Percentiles rank a stretch among this genome's conserved stretches.
phyloP scores from a whole-genome alignment of 64 coral and sea anemone species.

The Platygyra sinensis region DNA sequence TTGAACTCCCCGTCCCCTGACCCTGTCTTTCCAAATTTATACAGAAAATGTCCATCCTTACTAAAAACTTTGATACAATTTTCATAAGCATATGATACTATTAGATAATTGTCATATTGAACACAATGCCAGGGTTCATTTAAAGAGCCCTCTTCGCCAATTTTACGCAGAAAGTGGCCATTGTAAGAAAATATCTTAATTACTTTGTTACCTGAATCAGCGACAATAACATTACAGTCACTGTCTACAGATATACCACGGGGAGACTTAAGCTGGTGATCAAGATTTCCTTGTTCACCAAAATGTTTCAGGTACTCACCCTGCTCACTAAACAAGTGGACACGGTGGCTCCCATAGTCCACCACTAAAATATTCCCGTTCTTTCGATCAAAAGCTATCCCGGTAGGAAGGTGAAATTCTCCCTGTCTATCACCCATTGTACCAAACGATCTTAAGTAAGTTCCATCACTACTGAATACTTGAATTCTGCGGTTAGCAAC shows the following conservation, averaged over 20 bases:
- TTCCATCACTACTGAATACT: not conserved
- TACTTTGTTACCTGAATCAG: too few relatives aligned
- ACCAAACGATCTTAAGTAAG: not conserved
- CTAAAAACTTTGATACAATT: not conserved
- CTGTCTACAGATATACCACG: not conserved
- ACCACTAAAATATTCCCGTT: not conserved
- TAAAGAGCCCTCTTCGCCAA: not conserved
- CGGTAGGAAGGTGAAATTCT: not conserved
- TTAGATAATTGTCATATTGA: not conserved
- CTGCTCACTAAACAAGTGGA: not conserved
- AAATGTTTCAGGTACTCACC: not conserved
- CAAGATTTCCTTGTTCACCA: too few relatives aligned
- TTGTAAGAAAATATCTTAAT: not conserved
- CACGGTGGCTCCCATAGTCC: not conserved
- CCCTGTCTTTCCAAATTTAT: too few relatives aligned
- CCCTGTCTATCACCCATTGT: not conserved
- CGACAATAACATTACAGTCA: not conserved
- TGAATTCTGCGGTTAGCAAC: not conserved
- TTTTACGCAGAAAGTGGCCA: not conserved
- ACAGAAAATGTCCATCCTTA: too few relatives aligned
- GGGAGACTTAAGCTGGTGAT: not conserved
- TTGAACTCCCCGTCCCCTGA: too few relatives aligned
- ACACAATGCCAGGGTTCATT: not conserved
- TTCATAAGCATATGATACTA: not conserved
- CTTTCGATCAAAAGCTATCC: not conserved